Evolutionary conservation across 2,888 invertebrate species (phyloP), one percentile per base, ranked within the genome.

Genomic region (Dichetophora obliterata): DNA sequence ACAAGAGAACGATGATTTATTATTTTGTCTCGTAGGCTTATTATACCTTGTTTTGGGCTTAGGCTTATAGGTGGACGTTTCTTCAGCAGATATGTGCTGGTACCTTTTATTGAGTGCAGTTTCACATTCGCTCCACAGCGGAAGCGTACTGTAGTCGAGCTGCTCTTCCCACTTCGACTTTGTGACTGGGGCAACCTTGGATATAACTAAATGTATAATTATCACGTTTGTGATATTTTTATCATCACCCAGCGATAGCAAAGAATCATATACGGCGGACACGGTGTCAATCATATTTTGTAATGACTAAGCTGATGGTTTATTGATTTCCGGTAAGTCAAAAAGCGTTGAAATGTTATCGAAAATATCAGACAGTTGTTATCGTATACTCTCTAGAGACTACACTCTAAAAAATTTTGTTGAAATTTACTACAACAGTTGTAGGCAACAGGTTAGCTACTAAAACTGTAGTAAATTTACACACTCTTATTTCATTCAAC

Each of bases 201-300:
- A 77, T 76, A 80, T 78, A 8, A 78, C 78, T 50, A 78, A 78
- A 75, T 80, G 71, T 16, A 76, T 78, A 8, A 80, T 52, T 14
- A 79, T 79, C 11, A 77, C 80, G 19, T 80, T 80, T 43, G 76
- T 73, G 4, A 80, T 79, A 16, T 75, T 75, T 22, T 78, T 75
- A n/a, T 80, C 78, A 71, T 78, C 75, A 52, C 77, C 77, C 3
- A 75, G 16, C 59, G 79, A 77, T 24, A 77, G 50, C n/a, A 75
- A 19, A 19, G 61, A 61, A 11, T 61, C 61, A 27, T 61, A 71
- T 59, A 75, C 73, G 59, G 75, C 73, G 16, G 77, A 80, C 19
- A 78, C 77, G 54, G 75, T 79, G 37, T 79, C 78, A 19, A 78
- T 77, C 75, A 78, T 75, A 27, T 52, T 76, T 11, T 79, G 75